Evolutionary conservation across 2,888 invertebrate species (phyloP).

Genomic region (Dendrolimus houi): DNA sequence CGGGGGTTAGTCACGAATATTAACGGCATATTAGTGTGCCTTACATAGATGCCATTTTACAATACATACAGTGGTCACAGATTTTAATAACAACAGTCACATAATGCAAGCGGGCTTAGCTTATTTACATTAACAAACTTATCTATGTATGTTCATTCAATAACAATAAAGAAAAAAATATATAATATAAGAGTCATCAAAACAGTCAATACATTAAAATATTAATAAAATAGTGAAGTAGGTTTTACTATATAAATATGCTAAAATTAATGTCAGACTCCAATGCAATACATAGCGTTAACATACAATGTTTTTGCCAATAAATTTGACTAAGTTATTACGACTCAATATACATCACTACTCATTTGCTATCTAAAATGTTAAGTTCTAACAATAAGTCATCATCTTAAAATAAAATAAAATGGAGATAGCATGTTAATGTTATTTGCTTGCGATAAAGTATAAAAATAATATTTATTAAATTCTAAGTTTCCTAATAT

Average conservation of each 20-base stretch:
- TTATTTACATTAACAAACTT: conserved; percentile 61
- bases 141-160: conserved; percentile 34
- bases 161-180: conserved; percentile 33
- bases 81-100: conserved; percentile 71
- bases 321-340: conserved; percentile 42
- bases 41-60: conserved; percentile 56
- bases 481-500: too few species aligned
- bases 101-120: conserved; percentile 71
- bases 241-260: conserved; percentile 28
- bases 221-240: conserved; percentile 15
- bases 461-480: too few species aligned
- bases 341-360: not conserved
- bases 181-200: conserved; percentile 20
- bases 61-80: conserved; percentile 50
- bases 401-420: conserved; percentile 6
- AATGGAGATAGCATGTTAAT: conserved; percentile 14
- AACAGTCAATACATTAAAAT: conserved; percentile 26
- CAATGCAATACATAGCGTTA: conserved; percentile 27
- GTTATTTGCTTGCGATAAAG: too few species aligned
- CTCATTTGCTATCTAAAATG: conserved; percentile 33
- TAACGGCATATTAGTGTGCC: conserved; percentile 58
- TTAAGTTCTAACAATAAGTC: conserved; percentile 31
- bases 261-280: conserved; percentile 14
- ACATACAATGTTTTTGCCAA: conserved; percentile 67
- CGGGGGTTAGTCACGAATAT: conserved; percentile 66